Conservation (phyloP, 2,113 vertebrate genomes). For the Oncorhynchus kisutch region DNA sequence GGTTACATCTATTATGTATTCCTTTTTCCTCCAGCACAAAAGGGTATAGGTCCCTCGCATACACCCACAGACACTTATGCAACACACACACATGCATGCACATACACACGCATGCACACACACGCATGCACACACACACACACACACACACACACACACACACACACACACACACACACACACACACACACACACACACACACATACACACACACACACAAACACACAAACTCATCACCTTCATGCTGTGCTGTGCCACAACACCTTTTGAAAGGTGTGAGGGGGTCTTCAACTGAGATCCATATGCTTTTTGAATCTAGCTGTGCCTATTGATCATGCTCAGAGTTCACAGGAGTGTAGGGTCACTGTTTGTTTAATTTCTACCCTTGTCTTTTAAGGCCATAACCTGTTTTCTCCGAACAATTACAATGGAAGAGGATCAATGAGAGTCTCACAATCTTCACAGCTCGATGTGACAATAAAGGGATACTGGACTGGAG, state of each 20-base stretch:
- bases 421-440: background rate
- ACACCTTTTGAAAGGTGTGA: background rate
- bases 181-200: too few species aligned
- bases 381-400: background rate
- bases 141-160: too few species aligned
- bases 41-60: background rate
- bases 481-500: background rate
- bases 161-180: too few species aligned
- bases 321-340: conserved; percentile 10
- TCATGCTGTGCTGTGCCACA: conserved; percentile 8
- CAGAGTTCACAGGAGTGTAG: background rate
- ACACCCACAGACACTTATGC: background rate
- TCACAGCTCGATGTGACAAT: background rate
- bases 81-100: background rate
- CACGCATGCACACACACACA: background rate
- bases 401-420: background rate
- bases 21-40: conserved; percentile 5
- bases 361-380: conserved; percentile 13
- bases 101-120: too few species aligned
- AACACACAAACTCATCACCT: background rate
- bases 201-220: background rate
- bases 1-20: conserved; percentile 26
- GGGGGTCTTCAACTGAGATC: background rate
- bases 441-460: background rate
- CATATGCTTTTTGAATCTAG: conserved; percentile 12